Conservation (phyloP, 1,140 invertebrate genomes). For the Meloidogyne exigua region DNA sequence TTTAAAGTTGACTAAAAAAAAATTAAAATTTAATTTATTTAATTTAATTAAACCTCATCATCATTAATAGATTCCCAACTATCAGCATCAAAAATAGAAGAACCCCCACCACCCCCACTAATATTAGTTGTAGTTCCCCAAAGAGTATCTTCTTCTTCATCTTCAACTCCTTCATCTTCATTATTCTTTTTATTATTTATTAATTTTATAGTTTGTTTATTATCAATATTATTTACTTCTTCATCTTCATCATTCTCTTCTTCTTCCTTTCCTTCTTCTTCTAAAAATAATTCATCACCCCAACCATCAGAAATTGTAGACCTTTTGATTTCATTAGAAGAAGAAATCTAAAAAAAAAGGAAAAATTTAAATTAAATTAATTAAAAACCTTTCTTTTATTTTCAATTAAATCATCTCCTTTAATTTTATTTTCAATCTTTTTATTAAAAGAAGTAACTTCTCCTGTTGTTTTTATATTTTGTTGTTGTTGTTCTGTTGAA, state of each 20-base stretch:
- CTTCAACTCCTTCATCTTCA: not conserved
- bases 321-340: not conserved
- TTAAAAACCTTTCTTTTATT: not conserved
- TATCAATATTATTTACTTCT: not conserved
- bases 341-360: constrained; percentile 3
- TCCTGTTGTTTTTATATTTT: not conserved
- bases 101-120: not conserved
- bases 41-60: not conserved
- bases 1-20: not conserved
- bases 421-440: not conserved
- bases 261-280: not conserved
- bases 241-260: not conserved
- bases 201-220: too few species aligned
- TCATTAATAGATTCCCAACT: constrained; percentile 9
- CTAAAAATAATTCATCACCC: constrained; percentile 4
- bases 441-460: not conserved
- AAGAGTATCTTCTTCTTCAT: constrained; percentile 3
- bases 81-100: not conserved
- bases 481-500: constrained; percentile 24
- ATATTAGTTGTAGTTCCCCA: not conserved
- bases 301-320: constrained; percentile 17
- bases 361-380: not conserved
- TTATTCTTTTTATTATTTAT: not conserved
- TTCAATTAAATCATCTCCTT: too few species aligned
- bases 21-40: too few species aligned